Conservation (phyloP, 2,113 vertebrate genomes). For the Cololabis saira region DNA sequence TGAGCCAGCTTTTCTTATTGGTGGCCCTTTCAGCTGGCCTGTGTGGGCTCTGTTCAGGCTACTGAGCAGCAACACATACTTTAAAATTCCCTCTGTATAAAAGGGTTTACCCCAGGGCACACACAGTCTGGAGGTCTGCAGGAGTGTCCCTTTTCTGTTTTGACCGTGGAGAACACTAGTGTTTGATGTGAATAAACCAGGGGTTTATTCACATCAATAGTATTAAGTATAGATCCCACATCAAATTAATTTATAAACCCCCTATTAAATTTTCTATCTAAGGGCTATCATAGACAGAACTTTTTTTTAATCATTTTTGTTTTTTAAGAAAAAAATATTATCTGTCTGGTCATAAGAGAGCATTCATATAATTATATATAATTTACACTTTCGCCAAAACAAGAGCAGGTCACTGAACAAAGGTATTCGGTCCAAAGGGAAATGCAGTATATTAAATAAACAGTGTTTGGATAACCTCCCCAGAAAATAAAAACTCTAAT, state of each 20-base stretch:
- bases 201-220: slow-evolving; percentile 40
- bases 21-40: slow-evolving; percentile 88
- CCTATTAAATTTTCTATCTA: no score
- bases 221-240: slow-evolving; percentile 10
- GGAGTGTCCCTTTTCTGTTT: slow-evolving; percentile 50
- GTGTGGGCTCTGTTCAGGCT: slow-evolving; percentile 84
- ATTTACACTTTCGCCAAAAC: no score
- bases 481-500: not conserved
- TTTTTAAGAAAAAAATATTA: no score
- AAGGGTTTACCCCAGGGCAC: slow-evolving; percentile 88
- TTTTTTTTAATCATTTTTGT: no score
- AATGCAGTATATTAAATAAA: not conserved
- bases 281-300: no score
- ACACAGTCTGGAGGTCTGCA: slow-evolving; percentile 69
- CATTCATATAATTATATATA: no score
- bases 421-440: no score
- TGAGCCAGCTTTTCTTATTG: slow-evolving; percentile 88
- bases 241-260: no score
- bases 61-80: slow-evolving; percentile 86
- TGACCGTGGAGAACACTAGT: slow-evolving; percentile 40
- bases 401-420: no score
- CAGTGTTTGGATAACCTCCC: not conserved
- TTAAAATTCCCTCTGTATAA: slow-evolving; percentile 91
- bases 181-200: slow-evolving; percentile 46
- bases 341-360: no score